Evolutionary conservation across 2,797 vertebrate genomes (phyloP), one percentile per base, ranked within the genome.

Genomic region (Brachymystax lenok): DNA sequence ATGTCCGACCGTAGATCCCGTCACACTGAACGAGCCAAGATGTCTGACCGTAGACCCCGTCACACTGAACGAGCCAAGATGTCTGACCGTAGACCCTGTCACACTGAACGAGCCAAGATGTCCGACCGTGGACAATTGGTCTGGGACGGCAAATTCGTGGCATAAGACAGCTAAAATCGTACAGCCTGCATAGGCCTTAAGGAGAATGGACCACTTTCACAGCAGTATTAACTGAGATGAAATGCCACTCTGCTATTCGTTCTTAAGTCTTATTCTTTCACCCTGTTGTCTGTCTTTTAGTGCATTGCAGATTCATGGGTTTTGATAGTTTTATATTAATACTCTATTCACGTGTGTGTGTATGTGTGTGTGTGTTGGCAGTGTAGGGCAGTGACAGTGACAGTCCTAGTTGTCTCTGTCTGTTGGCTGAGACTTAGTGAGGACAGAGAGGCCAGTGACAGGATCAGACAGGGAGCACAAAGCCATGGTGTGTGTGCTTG

Each of bases 371-470:
- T 73, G 54, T 52, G 40, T 13, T 1, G 30, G 3, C 21, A 66
- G 66, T 64, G 59, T 27, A 19, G 19, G n/a, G 24, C 19, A 72
- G 27, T 76, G 75, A 82, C 66, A 27, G n/a, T 71, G 71, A 35
- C 79, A 75, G 33, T 79, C 83, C 63, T 76, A 50, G n/a, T n/a
- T 6, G 19, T 7, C 63, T 77, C 71, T 61, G 67, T 69, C 72
- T 82, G 40, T 40, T 82, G 69, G 35, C 73, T 74, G 77, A 73
- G 1, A 50, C 61, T 72, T 40, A 73, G 30, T 73, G 73, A 76
- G 61, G 61, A 17, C 74, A 80, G 71, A 78, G 75, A 78, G 28
- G 67, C 68, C 74, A 73, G 21, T 67, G 77, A 82, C 54, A 80
- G 76, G 64, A 80, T 73, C 69, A 82, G 51, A 24, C 21, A 24